Evolutionary conservation across 2,113 vertebrate species (phyloP), one percentile per base, ranked within the genome.

Genomic region (Pteropus alecto): DNA sequence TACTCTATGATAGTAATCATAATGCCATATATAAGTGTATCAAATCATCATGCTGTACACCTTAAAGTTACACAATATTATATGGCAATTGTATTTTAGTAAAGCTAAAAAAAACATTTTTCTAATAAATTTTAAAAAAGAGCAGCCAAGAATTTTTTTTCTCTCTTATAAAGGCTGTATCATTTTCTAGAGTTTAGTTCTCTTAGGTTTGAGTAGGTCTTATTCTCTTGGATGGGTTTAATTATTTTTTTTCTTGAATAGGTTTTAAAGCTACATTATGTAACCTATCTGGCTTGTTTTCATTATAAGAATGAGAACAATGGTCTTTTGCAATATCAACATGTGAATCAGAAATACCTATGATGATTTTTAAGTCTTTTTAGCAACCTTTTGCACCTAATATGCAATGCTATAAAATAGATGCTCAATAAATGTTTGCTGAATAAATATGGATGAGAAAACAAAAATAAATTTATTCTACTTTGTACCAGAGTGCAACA

Each of bases 391-490:
- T 16, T 74, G 22, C 28, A 87, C 28, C n/a, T 92, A 85, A 68
- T 74, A 74, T 19, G 13, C n/a, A 54, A 21, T 83, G 56, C 33
- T 61, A 24, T 83, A 87, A 86, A 92, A 87, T 41, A 76, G 9
- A n/a, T 0, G 0, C 21, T 92, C 28, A n/a, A 43, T 67, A 71
- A 81, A 92, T 87, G 18, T 92, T 87, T 92, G 46, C 71, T 92
- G 48, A 94, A 86, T 95, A 97, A 92, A 92, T 84, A 58, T 28
- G 56, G 46, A 73, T 61, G 92, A 84, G 38, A 73, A 74, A 93
- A 46, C 16, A 84, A 73, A 74, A 93, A 46, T 13, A 84, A 87
- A 88, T 92, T 92, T 93, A 88, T 88, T 95, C 16, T 76, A 15
- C 14, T 16, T 92, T 85, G 30, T 16, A 95, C 2, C 3, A 56